Base-by-base conservation (phyloP, 2,113 vertebrate species). In the Thamnophis sirtalis region DNA sequence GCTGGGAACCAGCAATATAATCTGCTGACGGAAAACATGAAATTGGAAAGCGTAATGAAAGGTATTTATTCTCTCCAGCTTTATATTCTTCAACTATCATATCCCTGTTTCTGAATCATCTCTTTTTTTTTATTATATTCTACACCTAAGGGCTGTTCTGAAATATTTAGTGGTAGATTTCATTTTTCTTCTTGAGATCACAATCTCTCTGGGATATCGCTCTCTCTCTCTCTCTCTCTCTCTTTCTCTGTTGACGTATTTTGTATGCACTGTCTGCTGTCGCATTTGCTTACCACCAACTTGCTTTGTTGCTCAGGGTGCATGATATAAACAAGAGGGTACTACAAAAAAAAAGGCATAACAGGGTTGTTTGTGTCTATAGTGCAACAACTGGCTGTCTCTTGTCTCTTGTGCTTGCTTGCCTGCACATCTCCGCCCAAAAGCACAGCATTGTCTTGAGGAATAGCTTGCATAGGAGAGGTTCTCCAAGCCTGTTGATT, bases 371-470 rank as follows among this genome's bases (percentile, higher is more conserved):
- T 93, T 90, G 1, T 90, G 1, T 92, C 93, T 91, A 89, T 86
- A 84, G 17, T 43, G 3, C 56, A 92, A 89, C 86, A 88, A 28
- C 53, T 0, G 89, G 86, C 55, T 95, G 1, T 4, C 0, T 0
- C 88, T 56, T 91, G 50, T 91, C 58, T 1, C 93, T 90, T 96
- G 96, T 94, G 94, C 49, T 89, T 96, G 92, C 96, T 94, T 95
- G 96, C 91, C 88, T 56, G 90, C 8, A 33, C 91, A 87, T 95
- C 95, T 93, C 94, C 9, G 0, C 63, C 95, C 50, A 92, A 94
- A 93, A 96, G 95, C 95, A 95, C 87, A 96, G 92, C 96, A 95
- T 96, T 97, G 95, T 96, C 93, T 96, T 92, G 95, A 96, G 96
- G 95, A 96, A 94, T 0, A 56, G 95, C 93, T 93, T 93, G 93